Evolutionary conservation across 2,113 vertebrate species (phyloP), one percentile per base, ranked within the genome.

Genomic region (Arvicanthis niloticus): DNA sequence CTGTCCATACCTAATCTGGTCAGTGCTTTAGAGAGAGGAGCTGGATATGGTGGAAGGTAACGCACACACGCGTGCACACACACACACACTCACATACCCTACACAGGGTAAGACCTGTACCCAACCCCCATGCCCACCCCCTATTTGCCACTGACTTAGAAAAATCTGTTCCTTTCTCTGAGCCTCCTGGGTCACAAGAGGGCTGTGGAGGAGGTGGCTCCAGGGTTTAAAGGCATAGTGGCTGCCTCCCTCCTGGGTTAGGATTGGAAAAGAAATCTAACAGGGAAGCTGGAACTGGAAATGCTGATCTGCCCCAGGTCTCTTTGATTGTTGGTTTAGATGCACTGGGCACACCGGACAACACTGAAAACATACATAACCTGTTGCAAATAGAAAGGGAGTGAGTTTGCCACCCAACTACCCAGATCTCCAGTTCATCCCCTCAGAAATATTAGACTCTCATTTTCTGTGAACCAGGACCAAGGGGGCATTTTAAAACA

Each of bases 401-500:
- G 40, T 37, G 37, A 58, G 53, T 26, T 53, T 90, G 29, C 48
- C 45, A 70, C n/a, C 4, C 11, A 34, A 29, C 7, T 16, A 22
- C 42, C 65, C 15, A 10, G 31, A 3, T 42, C 26, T 70, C 82
- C n/a, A n/a, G 19, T 48, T 19, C 60, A 26, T 42, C 65, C 37
- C 70, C 40, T 21, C 77, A 75, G 68, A 51, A 77, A 45, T 37
- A 56, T 34, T 51, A 29, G 37, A 68, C 8, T 91, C 45, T 77
- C 45, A 2, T 56, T 84, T 94, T 88, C n/a, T 97, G 78, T 70
- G 58, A 93, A n/a, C 45, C 2, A 16, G 77, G 15, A 21, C 77
- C 19, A 62, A 82, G 81, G 87, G 96, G 85, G 45, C 17, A 68
- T 53, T 65, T 97, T 96, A 31, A 37, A 88, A 90, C 13, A 40